Evolutionary conservation across 2,797 vertebrate species (phyloP).

Genomic region (Pipistrellus pygmaeus): DNA sequence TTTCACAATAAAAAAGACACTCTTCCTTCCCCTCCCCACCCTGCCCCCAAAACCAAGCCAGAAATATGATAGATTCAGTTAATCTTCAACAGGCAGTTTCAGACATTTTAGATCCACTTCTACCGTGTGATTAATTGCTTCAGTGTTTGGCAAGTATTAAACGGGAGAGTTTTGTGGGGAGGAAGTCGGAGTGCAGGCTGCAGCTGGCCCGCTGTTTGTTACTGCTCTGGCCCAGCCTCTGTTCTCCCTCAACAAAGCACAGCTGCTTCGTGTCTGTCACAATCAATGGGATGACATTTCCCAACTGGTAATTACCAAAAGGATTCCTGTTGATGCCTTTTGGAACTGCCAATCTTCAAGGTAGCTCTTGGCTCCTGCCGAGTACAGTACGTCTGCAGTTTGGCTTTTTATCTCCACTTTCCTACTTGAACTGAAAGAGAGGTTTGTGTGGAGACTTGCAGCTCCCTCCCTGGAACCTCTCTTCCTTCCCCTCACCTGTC

Average conservation of each 20-base stretch:
- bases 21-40: slow-evolving; percentile 35
- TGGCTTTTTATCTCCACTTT: slow-evolving; percentile 86
- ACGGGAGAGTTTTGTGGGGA: slow-evolving; percentile 80
- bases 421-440: slow-evolving; percentile 81
- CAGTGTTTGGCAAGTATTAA: slow-evolving; percentile 86
- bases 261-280: slow-evolving; percentile 87
- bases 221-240: slow-evolving; percentile 82
- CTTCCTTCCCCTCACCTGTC: slow-evolving; percentile 51
- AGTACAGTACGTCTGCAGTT: slow-evolving; percentile 80
- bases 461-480: slow-evolving; percentile 62
- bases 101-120: slow-evolving; percentile 87
- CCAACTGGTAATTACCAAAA: slow-evolving; percentile 85
- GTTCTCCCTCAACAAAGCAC: slow-evolving; percentile 75
- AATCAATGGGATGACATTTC: slow-evolving; percentile 87
- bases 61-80: slow-evolving; percentile 85
- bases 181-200: slow-evolving; percentile 84
- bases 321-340: slow-evolving; percentile 85
- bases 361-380: slow-evolving; percentile 84
- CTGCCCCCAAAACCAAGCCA: slow-evolving; percentile 65
- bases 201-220: slow-evolving; percentile 86
- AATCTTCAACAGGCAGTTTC: slow-evolving; percentile 85
- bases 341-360: slow-evolving; percentile 85
- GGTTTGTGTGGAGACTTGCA: slow-evolving; percentile 85
- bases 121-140: slow-evolving; percentile 87
- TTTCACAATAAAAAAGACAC: slow-evolving; percentile 63